Percentiles rank a stretch among this genome's conserved stretches.
Evolutionary conservation across 2,888 invertebrate species (phyloP).

Genomic region (Chydorus sphaericus): DNA sequence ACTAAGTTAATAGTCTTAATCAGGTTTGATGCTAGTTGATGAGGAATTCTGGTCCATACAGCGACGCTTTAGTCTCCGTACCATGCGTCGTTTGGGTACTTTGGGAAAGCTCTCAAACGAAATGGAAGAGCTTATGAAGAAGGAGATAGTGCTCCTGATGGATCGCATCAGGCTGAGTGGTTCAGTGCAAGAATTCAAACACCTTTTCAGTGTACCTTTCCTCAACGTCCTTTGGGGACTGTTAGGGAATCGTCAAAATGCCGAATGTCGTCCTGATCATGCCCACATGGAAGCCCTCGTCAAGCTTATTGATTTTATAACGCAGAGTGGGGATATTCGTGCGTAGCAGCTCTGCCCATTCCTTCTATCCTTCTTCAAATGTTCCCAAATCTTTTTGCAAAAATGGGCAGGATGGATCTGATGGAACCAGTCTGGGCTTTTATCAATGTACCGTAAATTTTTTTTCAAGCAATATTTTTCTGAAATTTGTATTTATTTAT

Average conservation of each 20-base stretch:
- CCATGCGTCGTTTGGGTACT: constrained; percentile 27
- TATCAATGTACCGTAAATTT: not conserved
- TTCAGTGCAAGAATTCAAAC: constrained; percentile 11
- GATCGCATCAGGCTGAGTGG: constrained; percentile 3
- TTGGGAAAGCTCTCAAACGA: constrained; percentile 18
- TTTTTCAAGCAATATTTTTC: not conserved
- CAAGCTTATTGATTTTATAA: constrained; percentile 1
- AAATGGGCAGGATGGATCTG: constrained; percentile 5
- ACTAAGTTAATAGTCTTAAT: not conserved
- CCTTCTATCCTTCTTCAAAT: constrained; percentile 17
- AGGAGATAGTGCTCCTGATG: constrained; percentile 6
- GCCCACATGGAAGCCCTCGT: not conserved
- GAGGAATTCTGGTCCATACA: constrained; percentile 21
- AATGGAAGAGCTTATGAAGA: not conserved
- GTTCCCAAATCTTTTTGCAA: constrained; percentile 13
- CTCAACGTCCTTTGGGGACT: constrained; percentile 15
- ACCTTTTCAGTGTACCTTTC: constrained; percentile 18
- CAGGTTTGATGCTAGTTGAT: constrained; percentile 21
- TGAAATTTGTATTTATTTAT: not conserved
- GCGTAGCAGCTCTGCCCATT: constrained; percentile 13
- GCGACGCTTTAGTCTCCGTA: constrained; percentile 20
- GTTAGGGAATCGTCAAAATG: constrained; percentile 6
- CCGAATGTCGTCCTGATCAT: constrained; percentile 17
- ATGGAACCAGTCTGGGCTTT: not conserved
- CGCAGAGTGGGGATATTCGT: constrained; percentile 1